phyloP scores from a whole-genome alignment of 2,113 vertebrate species.

The Cynopterus brachyotis region DNA sequence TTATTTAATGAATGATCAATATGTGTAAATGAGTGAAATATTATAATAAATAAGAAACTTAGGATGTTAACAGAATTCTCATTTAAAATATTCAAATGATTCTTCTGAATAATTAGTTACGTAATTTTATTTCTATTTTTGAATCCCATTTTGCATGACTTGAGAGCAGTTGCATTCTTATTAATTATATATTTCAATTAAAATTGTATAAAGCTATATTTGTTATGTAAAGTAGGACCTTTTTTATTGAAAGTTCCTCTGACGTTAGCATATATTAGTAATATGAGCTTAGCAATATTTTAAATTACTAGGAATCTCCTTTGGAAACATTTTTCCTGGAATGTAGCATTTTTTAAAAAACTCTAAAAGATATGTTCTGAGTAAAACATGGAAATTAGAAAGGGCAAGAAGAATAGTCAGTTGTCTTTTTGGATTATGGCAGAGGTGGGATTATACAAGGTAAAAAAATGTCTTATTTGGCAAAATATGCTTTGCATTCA shows the following conservation, averaged over 20 bases:
- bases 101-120: background rate
- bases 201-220: background rate
- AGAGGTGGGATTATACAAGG: background rate
- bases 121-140: background rate
- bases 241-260: background rate
- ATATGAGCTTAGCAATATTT: background rate
- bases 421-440: background rate
- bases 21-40: background rate
- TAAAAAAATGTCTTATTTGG: background rate
- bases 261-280: background rate
- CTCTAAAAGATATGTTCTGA: background rate
- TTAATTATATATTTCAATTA: background rate
- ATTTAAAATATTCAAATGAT: constrained; percentile 6
- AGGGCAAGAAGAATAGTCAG: background rate
- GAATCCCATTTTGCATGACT: background rate
- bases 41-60: background rate
- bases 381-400: background rate
- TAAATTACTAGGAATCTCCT: background rate
- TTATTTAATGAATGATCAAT: background rate
- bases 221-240: background rate
- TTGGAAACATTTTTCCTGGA: background rate
- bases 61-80: background rate
- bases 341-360: background rate
- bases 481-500: background rate
- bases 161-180: background rate